Base-by-base conservation (phyloP, 2,797 vertebrate species). In the Spinus pinus region DNA sequence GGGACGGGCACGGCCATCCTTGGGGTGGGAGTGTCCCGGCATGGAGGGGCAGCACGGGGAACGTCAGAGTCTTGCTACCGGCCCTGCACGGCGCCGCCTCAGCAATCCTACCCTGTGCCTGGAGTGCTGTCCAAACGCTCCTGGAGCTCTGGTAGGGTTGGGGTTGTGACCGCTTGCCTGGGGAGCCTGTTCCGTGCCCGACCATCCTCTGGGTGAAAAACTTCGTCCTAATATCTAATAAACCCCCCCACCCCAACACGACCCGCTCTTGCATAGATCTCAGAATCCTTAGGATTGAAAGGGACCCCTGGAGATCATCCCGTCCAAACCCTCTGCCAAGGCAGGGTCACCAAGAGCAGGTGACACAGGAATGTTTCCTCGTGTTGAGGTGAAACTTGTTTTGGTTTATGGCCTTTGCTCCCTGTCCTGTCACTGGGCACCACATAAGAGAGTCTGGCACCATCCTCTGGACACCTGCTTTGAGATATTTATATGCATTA, bases 1-100 rank as follows among this genome's bases (percentile, higher is more conserved):
- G 49, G 28, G 28, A 24, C 0, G 23, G 4, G 24, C 5, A 1
- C 4, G 27, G 28, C 19, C 4, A 0, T 8, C 2, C 12, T 8
- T 7, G 24, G 2, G 9, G 8, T 6, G 0, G 2, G 28, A 8
- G 1, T 6, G 47, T 25, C 25, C 20, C 15, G 41, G 24, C 13
- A 1, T 5, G 41, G 35, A 22, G 30, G 25, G 17, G 18, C 8
- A 9, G 35, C 17, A 0, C 9, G 14, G n/a, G 35, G 14, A 27
- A 0, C 3, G 12, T 5, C 31, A 1, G 5, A 5, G 11, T 20
- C 2, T 16, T 6, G 18, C 28, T 72, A 3, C 23, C 5, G 60
- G 37, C 44, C 44, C 28, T 46, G 44, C 37, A 8, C 28, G 20
- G 64, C 41, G 18, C 31, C 4, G 24, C 60, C 14, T 35, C 28